A percentile compares a stretch with the other conserved stretches of the same genome.
Conservation (phyloP, 2,113 vertebrate species). For the Gasterosteus nipponicus region DNA sequence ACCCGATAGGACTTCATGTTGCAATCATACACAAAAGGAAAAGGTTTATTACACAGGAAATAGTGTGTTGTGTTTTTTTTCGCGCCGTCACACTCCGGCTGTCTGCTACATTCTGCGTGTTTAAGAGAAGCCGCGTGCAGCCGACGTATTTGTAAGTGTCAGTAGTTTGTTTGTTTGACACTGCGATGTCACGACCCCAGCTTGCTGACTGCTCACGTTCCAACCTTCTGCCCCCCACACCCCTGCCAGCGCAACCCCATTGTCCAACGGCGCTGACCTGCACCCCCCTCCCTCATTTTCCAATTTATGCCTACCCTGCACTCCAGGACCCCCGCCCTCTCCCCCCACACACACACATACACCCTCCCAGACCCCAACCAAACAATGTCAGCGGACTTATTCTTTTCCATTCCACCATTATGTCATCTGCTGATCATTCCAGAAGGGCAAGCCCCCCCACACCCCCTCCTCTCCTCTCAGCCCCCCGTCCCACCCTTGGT, state of each 20-base stretch:
- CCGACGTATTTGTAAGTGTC: slow-evolving; percentile 78
- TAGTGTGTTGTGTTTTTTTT: slow-evolving; percentile 35
- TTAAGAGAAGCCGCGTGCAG: slow-evolving; percentile 72
- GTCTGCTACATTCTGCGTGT: slow-evolving; percentile 61
- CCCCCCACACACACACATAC: slow-evolving; percentile 48
- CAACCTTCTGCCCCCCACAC: slow-evolving; percentile 58
- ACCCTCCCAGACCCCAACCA: slow-evolving; percentile 59
- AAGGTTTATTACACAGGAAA: slow-evolving; percentile 8
- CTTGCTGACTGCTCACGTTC: slow-evolving; percentile 88
- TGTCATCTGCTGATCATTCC: slow-evolving; percentile 92
- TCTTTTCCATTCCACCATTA: slow-evolving; percentile 86
- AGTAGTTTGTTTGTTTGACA: slow-evolving; percentile 82
- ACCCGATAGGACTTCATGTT: not conserved
- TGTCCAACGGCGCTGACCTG: slow-evolving; percentile 76
- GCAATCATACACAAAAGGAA: not conserved
- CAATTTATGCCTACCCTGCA: slow-evolving; percentile 86
- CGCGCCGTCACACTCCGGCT: slow-evolving; percentile 48
- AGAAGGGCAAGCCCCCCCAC: slow-evolving; percentile 82
- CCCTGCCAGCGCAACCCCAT: slow-evolving; percentile 74
- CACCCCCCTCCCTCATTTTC: slow-evolving; percentile 63
- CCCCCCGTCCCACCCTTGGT: slow-evolving; percentile 69
- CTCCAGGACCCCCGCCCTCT: slow-evolving; percentile 82
- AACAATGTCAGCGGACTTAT: slow-evolving; percentile 91
- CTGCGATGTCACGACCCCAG: slow-evolving; percentile 79
- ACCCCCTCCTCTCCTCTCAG: slow-evolving; percentile 75